phyloP scores from a whole-genome alignment of 2,888 invertebrate species.

The Oligia fasciuncula region DNA sequence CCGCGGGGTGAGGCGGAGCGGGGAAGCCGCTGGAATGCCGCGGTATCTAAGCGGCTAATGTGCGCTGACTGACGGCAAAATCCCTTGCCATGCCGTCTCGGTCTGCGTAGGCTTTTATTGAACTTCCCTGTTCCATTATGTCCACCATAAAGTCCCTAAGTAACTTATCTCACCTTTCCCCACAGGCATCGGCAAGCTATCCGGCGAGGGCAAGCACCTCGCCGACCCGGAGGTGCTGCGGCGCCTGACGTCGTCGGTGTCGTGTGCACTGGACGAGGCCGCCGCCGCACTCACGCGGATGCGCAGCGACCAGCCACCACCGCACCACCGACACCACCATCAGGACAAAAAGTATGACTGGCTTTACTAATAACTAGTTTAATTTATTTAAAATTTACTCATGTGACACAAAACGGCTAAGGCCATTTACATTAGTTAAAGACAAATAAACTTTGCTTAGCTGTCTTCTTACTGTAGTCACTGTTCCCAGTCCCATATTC shows the following conservation, averaged over 20 bases:
- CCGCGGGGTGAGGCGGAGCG: too few relatives aligned
- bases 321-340: constrained; percentile 86
- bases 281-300: constrained; percentile 98
- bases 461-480: neutral
- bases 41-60: too few relatives aligned
- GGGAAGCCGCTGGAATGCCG: too few relatives aligned
- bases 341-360: constrained; percentile 84
- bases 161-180: constrained; percentile 18
- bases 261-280: constrained; percentile 98
- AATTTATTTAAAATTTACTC: neutral
- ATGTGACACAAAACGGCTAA: neutral
- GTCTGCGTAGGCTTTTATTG: neutral
- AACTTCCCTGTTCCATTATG: neutral
- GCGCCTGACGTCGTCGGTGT: constrained; percentile 96
- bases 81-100: too few relatives aligned
- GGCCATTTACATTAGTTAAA: neutral
- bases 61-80: too few relatives aligned
- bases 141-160: neutral
- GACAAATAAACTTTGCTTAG: too few relatives aligned
- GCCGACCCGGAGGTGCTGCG: constrained; percentile 97
- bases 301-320: constrained; percentile 96
- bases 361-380: neutral
- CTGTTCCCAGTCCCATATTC: neutral
- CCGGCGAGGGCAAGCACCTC: constrained; percentile 95
- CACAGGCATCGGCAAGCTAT: constrained; percentile 94